Evolutionary conservation across 2,888 invertebrate genomes (phyloP), one percentile per base, ranked within the genome.

Genomic region (Agrochola litura): DNA sequence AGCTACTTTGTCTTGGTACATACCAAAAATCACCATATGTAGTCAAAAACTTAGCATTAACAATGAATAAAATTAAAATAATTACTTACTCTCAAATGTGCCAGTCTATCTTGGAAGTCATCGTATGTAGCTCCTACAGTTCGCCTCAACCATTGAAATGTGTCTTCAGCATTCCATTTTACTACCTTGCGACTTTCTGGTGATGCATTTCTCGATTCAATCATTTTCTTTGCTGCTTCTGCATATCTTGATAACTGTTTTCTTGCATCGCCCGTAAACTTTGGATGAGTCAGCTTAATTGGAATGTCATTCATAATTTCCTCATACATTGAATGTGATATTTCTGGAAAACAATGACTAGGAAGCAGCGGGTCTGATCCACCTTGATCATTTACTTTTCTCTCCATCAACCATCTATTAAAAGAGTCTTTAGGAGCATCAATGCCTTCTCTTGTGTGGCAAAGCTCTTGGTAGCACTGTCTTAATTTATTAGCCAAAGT

Each of bases 241-340:
- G 99, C 99, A 95, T 99, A 99, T 73, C 98, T 97, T 6, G 98
- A 98, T 43, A 99, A 96, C 92, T 99, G 99, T 93, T 99, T 99
- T 54, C 99, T 97, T 0, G 99, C 99, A 96, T 99, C 99, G 1
- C 98, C 99, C 6, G 99, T 99, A 92, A 99, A 99, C 95, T 99
- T 99, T 14, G 99, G 99, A 93, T 99, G 98, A n/a, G 98, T 98
- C 79, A 99, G 97, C 95, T 99, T 99, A 80, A 99, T 99, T 16
- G 99, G 99, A 92, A 99, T 99, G 95, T 99, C 99, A 95, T 99
- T 99, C 99, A 99, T 99, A 73, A 99, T 99, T 96, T 99, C 99
- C 85, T 99, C 98, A 95, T 99, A 99, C 99, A 99, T 99, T 2
- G 98, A 98, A 92, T 98, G 97, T 9, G 99, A 99, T 89, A 99